A percentile compares a stretch with the other conserved stretches of the same genome.
phyloP scores from a whole-genome alignment of 2,888 invertebrate genomes.

The Hofmannophila pseudospretella region DNA sequence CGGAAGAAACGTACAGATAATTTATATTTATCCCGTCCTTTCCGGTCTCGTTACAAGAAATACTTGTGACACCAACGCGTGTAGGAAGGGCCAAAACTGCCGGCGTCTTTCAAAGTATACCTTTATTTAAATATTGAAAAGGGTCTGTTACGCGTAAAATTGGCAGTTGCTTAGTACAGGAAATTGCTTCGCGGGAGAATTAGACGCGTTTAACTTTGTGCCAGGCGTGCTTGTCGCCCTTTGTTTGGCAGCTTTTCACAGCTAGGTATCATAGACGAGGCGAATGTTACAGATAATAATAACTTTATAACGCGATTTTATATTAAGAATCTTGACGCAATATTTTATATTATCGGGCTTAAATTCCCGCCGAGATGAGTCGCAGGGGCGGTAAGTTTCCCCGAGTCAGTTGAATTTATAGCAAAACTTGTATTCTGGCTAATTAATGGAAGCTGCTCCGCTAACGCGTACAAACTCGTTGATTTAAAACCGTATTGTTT shows the following conservation, averaged over 20 bases:
- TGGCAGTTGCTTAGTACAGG: conserved; percentile 46
- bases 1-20: conserved; percentile 28
- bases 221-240: conserved; percentile 46
- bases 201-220: conserved; percentile 52
- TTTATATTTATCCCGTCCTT: conserved; percentile 32
- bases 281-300: conserved; percentile 45
- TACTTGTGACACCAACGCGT: conserved; percentile 6
- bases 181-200: conserved; percentile 53
- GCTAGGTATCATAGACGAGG: conserved; percentile 44
- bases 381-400: conserved; percentile 61
- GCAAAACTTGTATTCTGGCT: conserved; percentile 71
- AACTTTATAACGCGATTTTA: conserved; percentile 43
- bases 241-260: conserved; percentile 56
- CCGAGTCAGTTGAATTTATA: conserved; percentile 66
- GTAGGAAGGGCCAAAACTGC: conserved; percentile 5
- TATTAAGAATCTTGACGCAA: too few species aligned
- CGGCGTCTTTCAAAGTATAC: not conserved
- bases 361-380: conserved; percentile 65
- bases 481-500: conserved; percentile 60
- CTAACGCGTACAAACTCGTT: conserved; percentile 52
- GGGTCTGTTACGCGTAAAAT: conserved; percentile 50
- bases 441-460: conserved; percentile 70
- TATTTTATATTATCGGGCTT: conserved; percentile 74
- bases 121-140: conserved; percentile 30
- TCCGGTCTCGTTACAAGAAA: conserved; percentile 28